Percentiles rank a stretch among this genome's conserved stretches.
Conservation (phyloP, 2,888 invertebrate species). For the Cerceris ruficornis region DNA sequence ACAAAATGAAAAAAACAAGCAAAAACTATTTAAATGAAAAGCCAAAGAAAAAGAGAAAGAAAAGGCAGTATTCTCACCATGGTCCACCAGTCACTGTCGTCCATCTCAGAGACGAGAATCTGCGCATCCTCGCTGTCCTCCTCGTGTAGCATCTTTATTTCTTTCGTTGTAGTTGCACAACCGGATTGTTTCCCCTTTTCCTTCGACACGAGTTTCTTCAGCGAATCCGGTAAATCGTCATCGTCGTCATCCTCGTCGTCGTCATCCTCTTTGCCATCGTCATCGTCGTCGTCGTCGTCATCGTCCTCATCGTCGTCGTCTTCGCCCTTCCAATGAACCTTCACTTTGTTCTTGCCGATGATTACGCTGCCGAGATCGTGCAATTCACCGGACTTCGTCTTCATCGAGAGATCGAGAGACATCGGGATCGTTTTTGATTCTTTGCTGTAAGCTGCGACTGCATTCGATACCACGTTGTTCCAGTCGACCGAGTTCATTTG, state of each 20-base stretch:
- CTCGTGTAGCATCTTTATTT: conserved; percentile 64
- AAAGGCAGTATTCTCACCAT: conserved; percentile 66
- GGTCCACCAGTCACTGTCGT: conserved; percentile 78
- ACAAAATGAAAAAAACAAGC: neutral
- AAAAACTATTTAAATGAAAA: neutral
- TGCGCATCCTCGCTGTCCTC: conserved; percentile 66
- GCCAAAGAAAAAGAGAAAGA: neutral
- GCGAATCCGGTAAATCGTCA: conserved; percentile 58
- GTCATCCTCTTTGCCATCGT: conserved; percentile 54
- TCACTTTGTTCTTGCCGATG: conserved; percentile 64
- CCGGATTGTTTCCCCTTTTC: conserved; percentile 64
- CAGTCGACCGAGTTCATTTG: conserved; percentile 73
- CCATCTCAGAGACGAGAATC: conserved; percentile 72
- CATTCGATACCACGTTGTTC: conserved; percentile 73
- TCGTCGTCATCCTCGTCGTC: conserved; percentile 44
- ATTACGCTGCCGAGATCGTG: conserved; percentile 67
- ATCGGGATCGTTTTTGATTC: conserved; percentile 57
- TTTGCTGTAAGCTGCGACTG: conserved; percentile 59
- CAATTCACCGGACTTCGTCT: conserved; percentile 59
- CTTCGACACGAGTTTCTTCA: conserved; percentile 64
- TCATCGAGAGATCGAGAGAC: conserved; percentile 68
- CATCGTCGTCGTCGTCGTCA: conserved; percentile 22
- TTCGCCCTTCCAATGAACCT: conserved; percentile 67
- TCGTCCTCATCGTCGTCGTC: conserved; percentile 48
- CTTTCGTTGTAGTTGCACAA: conserved; percentile 70